Conservation (phyloP, 2,113 vertebrate genomes). For the Smithornis capensis region DNA sequence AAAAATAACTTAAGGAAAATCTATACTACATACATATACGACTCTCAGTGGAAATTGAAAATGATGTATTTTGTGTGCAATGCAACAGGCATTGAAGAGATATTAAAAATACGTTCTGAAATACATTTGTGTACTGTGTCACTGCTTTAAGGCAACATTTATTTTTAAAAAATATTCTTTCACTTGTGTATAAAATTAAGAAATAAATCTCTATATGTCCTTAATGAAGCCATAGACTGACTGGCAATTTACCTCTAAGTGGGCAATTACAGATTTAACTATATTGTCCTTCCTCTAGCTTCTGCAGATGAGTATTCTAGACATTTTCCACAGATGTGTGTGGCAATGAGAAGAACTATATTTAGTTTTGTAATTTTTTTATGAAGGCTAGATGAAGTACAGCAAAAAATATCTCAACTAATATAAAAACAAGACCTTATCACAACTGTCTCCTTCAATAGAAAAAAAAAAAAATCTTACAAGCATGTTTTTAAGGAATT, state of each 20-base stretch:
- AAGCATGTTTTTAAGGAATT: not conserved
- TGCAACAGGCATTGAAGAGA: not conserved
- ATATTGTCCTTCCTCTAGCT: not conserved
- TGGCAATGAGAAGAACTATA: not conserved
- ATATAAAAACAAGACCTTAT: not conserved
- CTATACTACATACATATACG: not conserved
- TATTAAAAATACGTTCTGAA: slow-evolving; percentile 28
- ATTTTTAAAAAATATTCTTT: slow-evolving; percentile 34
- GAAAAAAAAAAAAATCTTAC: not conserved
- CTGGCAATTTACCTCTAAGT: slow-evolving; percentile 46
- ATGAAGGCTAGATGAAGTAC: not conserved
- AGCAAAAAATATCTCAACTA: not conserved
- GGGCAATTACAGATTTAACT: slow-evolving; percentile 48
- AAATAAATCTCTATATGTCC: not conserved
- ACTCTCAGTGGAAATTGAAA: not conserved
- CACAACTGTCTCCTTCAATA: not conserved
- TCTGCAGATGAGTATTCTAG: slow-evolving; percentile 8
- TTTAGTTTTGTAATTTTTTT: not conserved
- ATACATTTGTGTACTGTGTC: not conserved
- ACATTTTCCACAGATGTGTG: not conserved
- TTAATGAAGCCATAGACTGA: slow-evolving; percentile 22
- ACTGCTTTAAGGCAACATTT: slow-evolving; percentile 27
- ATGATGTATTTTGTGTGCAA: not conserved
- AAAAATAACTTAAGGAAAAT: not conserved
- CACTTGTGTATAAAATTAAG: slow-evolving; percentile 49